Percentiles rank a stretch among this genome's conserved stretches.
These are phyloP conservation scores for Borostomias antarcticus DNA, from an alignment of 2,797 vertebrate genomes.

Conservation along the genomic window DNA sequence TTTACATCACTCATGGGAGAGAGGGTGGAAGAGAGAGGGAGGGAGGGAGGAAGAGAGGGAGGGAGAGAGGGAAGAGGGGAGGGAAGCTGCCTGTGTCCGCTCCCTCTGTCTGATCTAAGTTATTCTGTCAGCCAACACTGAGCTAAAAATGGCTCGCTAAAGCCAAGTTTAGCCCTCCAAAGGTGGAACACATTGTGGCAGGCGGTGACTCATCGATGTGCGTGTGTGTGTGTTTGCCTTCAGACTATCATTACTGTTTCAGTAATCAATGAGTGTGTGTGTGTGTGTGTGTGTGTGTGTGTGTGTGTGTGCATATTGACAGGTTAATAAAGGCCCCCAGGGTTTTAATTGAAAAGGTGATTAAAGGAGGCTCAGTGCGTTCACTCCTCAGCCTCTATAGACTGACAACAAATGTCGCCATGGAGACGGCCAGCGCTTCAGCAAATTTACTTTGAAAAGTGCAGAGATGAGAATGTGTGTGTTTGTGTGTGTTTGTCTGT, in stretches of 20 bases:
- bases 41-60: constrained; percentile 2
- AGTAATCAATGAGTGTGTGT: constrained; percentile 5
- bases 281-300: constrained; percentile 9
- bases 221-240: constrained; percentile 17
- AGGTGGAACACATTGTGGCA: constrained; percentile 56
- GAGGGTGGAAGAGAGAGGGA: constrained; percentile 2
- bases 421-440: constrained; percentile 33
- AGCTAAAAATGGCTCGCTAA: constrained; percentile 69
- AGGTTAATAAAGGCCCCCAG: constrained; percentile 23
- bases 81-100: constrained; percentile 40
- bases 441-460: constrained; percentile 8
- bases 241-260: not conserved
- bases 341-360: constrained; percentile 41
- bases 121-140: constrained; percentile 53
- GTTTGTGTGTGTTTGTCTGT: too few relatives aligned
- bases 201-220: constrained; percentile 61
- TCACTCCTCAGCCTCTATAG: constrained; percentile 26
- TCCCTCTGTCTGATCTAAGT: constrained; percentile 49
- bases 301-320: constrained; percentile 1
- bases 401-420: constrained; percentile 39
- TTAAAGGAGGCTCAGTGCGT: constrained; percentile 29
- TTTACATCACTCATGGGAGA: constrained; percentile 32
- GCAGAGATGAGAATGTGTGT: constrained; percentile 26
- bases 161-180: constrained; percentile 70
- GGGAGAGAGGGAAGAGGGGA: constrained; percentile 3